A percentile compares a stretch with the other conserved stretches of the same genome.
Evolutionary conservation across 1,140 invertebrate genomes (phyloP).

Genomic region (Plectus sambesii): DNA sequence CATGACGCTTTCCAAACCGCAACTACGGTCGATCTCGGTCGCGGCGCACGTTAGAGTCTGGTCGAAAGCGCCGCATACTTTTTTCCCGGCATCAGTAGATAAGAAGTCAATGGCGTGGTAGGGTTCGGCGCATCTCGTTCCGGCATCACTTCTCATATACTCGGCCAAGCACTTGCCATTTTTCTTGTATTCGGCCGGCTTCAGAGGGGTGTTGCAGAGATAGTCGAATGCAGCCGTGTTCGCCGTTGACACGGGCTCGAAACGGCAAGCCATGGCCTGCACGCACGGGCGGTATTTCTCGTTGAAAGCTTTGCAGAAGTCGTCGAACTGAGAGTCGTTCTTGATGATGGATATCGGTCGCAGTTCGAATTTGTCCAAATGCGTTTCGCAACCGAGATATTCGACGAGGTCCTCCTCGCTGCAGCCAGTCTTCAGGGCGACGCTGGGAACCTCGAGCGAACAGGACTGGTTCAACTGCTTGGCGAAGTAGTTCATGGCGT

Average conservation of each 20-base stretch:
- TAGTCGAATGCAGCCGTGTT: constrained; percentile 29
- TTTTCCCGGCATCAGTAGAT: constrained; percentile 17
- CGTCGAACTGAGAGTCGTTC: constrained; percentile 32
- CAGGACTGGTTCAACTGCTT: constrained; percentile 4
- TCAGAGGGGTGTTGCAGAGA: constrained; percentile 23
- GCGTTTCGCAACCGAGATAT: constrained; percentile 34
- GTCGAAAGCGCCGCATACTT: constrained; percentile 30
- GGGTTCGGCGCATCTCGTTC: constrained; percentile 25
- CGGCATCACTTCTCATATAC: constrained; percentile 19
- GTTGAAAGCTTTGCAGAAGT: constrained; percentile 27
- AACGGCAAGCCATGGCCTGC: constrained; percentile 29
- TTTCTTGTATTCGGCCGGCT: constrained; percentile 22
- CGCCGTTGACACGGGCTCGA: constrained; percentile 36
- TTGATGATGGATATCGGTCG: constrained; percentile 35
- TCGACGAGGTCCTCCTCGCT: constrained; percentile 30
- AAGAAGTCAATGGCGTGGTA: constrained; percentile 32
- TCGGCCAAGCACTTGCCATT: constrained; percentile 28
- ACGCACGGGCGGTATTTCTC: constrained; percentile 32
- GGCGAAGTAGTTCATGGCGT: constrained; percentile 30
- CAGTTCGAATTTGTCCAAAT: constrained; percentile 31
- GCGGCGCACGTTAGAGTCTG: constrained; percentile 28
- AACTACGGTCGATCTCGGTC: constrained; percentile 18
- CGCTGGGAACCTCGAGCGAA: constrained; percentile 21
- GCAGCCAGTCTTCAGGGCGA: constrained; percentile 38
- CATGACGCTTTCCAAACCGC: constrained; percentile 37